phyloP scores from a whole-genome alignment of 2,113 vertebrate species.

The Ia io region DNA sequence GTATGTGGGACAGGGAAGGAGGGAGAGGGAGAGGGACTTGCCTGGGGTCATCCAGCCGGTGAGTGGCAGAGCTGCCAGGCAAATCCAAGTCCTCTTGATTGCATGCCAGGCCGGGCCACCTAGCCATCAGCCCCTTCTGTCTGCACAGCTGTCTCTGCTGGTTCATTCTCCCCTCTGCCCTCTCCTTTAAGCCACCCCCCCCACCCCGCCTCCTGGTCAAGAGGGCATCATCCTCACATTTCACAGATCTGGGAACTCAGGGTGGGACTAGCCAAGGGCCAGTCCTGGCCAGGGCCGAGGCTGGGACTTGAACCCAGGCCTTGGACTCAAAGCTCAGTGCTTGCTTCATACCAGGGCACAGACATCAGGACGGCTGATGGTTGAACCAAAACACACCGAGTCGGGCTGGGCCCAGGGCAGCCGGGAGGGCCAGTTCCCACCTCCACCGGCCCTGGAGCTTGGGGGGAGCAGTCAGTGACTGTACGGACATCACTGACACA shows the following conservation, averaged over 20 bases:
- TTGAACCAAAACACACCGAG: background rate
- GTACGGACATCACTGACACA: background rate
- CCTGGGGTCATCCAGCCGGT: background rate
- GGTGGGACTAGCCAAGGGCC: background rate
- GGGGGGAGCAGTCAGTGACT: background rate
- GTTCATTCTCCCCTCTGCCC: background rate
- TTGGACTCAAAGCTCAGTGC: background rate
- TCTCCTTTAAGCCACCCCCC: background rate
- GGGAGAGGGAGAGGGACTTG: background rate
- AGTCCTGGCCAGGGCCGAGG: background rate
- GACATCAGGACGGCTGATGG: background rate
- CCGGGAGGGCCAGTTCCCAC: background rate
- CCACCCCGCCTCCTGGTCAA: background rate
- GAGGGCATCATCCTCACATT: background rate
- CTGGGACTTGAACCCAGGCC: background rate
- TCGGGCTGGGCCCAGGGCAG: background rate
- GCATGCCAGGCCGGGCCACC: background rate
- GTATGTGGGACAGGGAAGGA: background rate
- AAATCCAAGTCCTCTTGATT: background rate
- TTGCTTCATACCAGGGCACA: background rate
- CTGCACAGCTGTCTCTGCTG: background rate
- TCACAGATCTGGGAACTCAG: background rate
- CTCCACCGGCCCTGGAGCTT: background rate
- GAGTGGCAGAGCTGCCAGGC: background rate
- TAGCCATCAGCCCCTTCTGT: accelerated